Evolutionary conservation across 2,888 invertebrate species (phyloP).

Genomic region (Autographa gamma): DNA sequence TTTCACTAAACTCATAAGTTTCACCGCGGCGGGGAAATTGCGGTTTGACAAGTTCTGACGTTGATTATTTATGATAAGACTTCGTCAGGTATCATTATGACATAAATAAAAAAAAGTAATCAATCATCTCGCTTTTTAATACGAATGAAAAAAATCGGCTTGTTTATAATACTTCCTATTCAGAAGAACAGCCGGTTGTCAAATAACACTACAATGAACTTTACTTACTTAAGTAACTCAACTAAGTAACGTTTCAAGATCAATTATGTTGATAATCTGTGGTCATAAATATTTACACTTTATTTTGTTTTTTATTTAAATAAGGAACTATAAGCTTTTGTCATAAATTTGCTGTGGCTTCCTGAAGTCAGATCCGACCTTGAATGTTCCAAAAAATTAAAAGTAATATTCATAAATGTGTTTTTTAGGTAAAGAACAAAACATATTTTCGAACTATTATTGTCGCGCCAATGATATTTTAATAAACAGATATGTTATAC

Average conservation of each 20-base stretch:
- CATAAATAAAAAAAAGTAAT: slow-evolving; percentile 24
- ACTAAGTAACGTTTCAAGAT: neutral
- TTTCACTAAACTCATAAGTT: slow-evolving; percentile 74
- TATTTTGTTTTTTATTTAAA: slow-evolving; percentile 1
- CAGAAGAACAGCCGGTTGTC: neutral
- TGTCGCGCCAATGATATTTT: no score
- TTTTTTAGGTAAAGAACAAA: neutral
- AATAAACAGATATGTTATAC: no score
- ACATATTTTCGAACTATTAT: no score
- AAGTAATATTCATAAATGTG: neutral
- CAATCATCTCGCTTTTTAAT: slow-evolving; percentile 10
- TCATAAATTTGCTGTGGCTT: neutral
- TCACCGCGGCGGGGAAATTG: slow-evolving; percentile 58
- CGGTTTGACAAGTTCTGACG: slow-evolving; percentile 59
- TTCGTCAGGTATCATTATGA: slow-evolving; percentile 56
- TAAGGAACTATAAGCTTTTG: neutral
- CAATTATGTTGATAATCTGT: neutral
- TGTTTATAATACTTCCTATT: neutral
- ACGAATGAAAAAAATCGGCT: neutral
- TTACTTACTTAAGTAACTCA: slow-evolving; percentile 15
- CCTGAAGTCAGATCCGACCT: slow-evolving; percentile 6
- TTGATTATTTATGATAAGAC: slow-evolving; percentile 55
- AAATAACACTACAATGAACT: slow-evolving; percentile 12
- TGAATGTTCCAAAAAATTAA: neutral
- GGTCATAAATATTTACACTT: neutral